Conservation (phyloP, 2,113 vertebrate species). For the Isurus oxyrinchus region DNA sequence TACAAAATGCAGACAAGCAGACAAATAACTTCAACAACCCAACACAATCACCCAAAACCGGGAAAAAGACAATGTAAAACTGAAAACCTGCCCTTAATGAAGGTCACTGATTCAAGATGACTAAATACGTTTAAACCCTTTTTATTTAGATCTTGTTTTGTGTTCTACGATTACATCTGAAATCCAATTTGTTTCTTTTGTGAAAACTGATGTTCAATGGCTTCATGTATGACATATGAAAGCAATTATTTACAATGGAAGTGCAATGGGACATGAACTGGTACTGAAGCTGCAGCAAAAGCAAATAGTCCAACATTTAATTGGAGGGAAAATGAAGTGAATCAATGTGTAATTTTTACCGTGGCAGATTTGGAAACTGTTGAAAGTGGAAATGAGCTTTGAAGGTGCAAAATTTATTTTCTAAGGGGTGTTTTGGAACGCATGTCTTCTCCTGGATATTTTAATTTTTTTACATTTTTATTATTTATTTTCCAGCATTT, state of each 20-base stretch:
- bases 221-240: not conserved
- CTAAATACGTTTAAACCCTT: not conserved
- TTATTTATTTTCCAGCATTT: not conserved
- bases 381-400: not conserved
- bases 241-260: conserved; percentile 11
- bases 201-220: not conserved
- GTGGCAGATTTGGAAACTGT: not conserved
- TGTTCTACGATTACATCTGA: not conserved
- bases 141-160: not conserved
- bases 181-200: not conserved
- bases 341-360: not conserved
- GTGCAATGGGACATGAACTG: not conserved
- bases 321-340: not conserved
- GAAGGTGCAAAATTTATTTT: not conserved
- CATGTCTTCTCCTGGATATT: not conserved
- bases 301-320: not conserved
- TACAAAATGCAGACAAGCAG: not conserved
- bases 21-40: not conserved
- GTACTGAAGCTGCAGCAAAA: not conserved
- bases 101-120: not conserved
- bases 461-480: not conserved
- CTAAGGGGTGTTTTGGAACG: not conserved
- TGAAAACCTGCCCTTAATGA: not conserved
- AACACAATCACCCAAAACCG: not conserved
- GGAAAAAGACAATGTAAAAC: not conserved